Base-by-base conservation (phyloP, 64 coral and sea anemone species). In the Dendrophyllia cribrosa region DNA sequence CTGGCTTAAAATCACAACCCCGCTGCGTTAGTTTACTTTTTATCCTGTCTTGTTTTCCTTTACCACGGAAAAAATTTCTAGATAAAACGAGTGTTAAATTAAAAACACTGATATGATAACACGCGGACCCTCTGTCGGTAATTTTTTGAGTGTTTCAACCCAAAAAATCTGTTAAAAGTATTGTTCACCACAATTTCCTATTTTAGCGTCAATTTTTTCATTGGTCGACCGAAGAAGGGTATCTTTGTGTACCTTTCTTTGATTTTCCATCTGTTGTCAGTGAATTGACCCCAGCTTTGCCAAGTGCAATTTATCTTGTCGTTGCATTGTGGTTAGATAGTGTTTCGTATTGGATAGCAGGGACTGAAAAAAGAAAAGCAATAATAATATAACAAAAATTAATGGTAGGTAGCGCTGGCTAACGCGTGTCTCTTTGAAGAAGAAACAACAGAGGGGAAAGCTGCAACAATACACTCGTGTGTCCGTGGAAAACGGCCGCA, bases 1-100 rank as follows among this genome's bases (percentile, higher is more conserved):
- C 77, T 66, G 44, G 5, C 80, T 67, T 13, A 84, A 84, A 84
- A 65, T 84, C 80, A 66, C 62, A 84, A 47, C 43, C 80, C 80
- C 80, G 44, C 80, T 84, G 80, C 3, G 80, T 1, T 9, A 3
- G 20, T 21, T 22, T n/a, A 43, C 23, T 16, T 9, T 48, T 15
- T 79, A 43, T 67, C 63, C 17, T 3, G 10, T 22, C 16, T 68
- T 49, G 43, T 64, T 82, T 78, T 58, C 51, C 9, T 58, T 52
- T 80, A 61, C 12, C 60, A 45, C 45, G 0, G 20, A 67, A 67
- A 46, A 49, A 75, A 64, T 17, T 51, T 75, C 6, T 15, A 75
- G 16, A 75, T 45, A 75, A 75, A 48, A 19, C 16, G 25, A 47
- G 24, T 73, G 13, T 6, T 34, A 75, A 69, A 69, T 69, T 69